Conservation (phyloP, 1,140 invertebrate species). For the Orchestia grillus region DNA sequence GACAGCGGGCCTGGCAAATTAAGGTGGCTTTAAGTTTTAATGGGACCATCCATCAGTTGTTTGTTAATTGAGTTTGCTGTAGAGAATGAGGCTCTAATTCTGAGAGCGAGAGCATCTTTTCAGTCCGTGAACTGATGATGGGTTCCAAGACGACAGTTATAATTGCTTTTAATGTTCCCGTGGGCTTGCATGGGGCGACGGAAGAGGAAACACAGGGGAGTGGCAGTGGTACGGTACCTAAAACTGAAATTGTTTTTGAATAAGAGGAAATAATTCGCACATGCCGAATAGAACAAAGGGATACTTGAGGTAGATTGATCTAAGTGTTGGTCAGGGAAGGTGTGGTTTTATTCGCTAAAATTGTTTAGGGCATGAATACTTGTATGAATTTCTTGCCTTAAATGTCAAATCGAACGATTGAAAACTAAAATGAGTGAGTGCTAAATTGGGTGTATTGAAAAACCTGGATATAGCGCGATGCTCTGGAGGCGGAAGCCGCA, state of each 20-base stretch:
- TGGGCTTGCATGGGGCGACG: neutral
- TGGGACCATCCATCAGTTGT: neutral
- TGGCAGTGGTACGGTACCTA: neutral
- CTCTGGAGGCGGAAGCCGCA: too few species aligned
- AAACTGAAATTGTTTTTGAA: neutral
- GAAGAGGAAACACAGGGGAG: neutral
- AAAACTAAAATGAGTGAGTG: too few species aligned
- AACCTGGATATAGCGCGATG: neutral
- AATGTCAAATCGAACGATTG: too few species aligned
- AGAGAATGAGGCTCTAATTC: neutral
- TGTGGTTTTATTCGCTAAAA: neutral
- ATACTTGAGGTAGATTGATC: neutral
- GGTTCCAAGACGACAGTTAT: neutral
- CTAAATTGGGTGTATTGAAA: neutral
- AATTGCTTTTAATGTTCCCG: neutral
- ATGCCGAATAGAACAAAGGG: neutral
- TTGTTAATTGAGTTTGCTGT: conserved; percentile 9
- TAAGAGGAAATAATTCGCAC: neutral
- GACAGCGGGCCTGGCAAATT: neutral
- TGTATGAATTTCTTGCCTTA: neutral
- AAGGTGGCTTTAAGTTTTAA: neutral
- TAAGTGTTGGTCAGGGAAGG: neutral
- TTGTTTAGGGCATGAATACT: neutral
- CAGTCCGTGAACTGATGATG: neutral
- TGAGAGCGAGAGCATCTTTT: neutral